Percentiles rank a stretch among this genome's conserved stretches.
phyloP scores from a whole-genome alignment of 2,888 invertebrate genomes.

The Boloria euphrosyne region DNA sequence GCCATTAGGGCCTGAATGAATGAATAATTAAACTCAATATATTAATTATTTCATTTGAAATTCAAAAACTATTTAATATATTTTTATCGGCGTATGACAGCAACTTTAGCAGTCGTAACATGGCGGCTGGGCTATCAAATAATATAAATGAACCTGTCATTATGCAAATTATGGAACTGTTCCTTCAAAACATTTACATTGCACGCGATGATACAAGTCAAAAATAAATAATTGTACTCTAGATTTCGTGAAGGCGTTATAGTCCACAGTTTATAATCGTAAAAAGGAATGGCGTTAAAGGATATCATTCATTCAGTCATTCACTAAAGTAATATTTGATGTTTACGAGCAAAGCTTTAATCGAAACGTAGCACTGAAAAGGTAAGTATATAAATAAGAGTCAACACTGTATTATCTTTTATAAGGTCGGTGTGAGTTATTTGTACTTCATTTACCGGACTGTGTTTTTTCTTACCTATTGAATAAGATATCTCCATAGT shows the following conservation, averaged over 20 bases:
- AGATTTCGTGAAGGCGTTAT: slow-evolving; percentile 20
- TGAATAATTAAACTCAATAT: too few species aligned
- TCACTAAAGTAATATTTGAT: slow-evolving; percentile 6
- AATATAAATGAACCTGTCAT: slow-evolving; percentile 62
- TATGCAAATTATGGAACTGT: slow-evolving; percentile 53
- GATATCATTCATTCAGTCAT: slow-evolving; percentile 15
- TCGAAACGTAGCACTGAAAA: slow-evolving; percentile 8
- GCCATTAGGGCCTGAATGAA: too few species aligned
- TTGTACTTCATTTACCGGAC: too few species aligned
- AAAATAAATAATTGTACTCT: slow-evolving; percentile 29
- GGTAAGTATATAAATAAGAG: background rate
- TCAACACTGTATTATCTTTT: background rate
- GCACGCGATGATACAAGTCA: slow-evolving; percentile 42
- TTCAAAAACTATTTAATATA: background rate
- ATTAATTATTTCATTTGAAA: background rate
- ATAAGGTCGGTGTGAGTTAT: too few species aligned
- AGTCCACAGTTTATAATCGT: slow-evolving; percentile 17
- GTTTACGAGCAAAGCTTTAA: slow-evolving; percentile 11
- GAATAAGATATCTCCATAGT: too few species aligned
- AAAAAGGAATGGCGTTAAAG: slow-evolving; percentile 15
- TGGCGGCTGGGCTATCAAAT: slow-evolving; percentile 51
- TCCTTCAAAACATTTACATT: slow-evolving; percentile 44
- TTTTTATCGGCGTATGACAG: background rate
- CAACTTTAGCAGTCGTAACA: slow-evolving; percentile 34
- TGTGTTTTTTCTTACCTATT: too few species aligned